Base-by-base conservation (phyloP, 53 echinoderm and acorn worm genomes). In the Holothuria leucospilota region DNA sequence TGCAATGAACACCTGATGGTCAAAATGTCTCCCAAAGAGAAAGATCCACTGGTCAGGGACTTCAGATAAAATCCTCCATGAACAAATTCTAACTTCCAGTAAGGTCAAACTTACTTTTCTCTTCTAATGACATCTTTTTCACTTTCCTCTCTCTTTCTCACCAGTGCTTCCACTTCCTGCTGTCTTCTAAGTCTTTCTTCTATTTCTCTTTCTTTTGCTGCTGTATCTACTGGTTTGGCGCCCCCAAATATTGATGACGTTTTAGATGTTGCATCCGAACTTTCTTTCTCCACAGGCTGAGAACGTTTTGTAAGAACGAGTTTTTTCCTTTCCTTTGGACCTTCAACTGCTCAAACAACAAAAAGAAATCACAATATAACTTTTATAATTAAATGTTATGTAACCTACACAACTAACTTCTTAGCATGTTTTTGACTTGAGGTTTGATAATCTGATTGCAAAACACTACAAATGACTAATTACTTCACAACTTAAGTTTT, bases 221-320 rank as follows among this genome's bases (percentile, higher is more conserved):
- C 95, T 2, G 99, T 99, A 68, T 99, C 99, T 27, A 99, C 99
- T 2, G 99, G 99, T 46, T 95, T 99, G 29, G 99, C 99, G 8
- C 87, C 85, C 20, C 99, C 99, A 89, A 99, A 99, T 69, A 99
- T 99, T 0, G 91, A 84, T 0, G 91, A 84, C 1, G 96, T 91
- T 20, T 29, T 66, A 8, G 82, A 39, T 10, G 41, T 21, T 9
- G 83, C 62, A 23, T 91, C 79, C 16, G 56, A 56, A 56, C 16
- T 16, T 1, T 56, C 56, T 56, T 77, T 49, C 28, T 87, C 69
- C 18, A 73, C 46, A 13, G 94, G 94, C 70, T 94, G 88, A 16
- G 94, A 77, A 49, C 94, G 70, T 78, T 95, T 95, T 58, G 90
- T 72, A 0, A 99, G 88, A 20, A 95, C 93, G 20, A 99, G 89